Conservation (phyloP, 2,113 vertebrate genomes). For the Tenebrosternarchus preto region DNA sequence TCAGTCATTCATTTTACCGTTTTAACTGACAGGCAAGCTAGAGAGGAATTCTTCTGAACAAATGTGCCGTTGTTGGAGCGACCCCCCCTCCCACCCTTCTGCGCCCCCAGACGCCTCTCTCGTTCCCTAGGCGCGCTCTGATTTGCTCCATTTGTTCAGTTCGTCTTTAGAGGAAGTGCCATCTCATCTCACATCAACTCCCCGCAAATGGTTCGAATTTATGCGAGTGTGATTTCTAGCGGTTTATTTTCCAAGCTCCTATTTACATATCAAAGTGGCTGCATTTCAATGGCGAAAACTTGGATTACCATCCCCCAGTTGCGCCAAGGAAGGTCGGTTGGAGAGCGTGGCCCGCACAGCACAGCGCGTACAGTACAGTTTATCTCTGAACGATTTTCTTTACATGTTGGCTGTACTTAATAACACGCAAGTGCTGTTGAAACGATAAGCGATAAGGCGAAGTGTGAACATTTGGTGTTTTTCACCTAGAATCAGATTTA, state of each 20-base stretch:
- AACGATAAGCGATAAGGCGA: too few relatives aligned
- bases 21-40: conserved; percentile 48
- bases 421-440: too few relatives aligned
- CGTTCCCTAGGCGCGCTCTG: too few relatives aligned
- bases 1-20: conserved; percentile 49
- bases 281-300: conserved; percentile 39
- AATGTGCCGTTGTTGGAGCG: conserved; percentile 64
- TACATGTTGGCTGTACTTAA: too few relatives aligned
- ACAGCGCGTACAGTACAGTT: too few relatives aligned
- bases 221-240: conserved; percentile 71
- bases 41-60: conserved; percentile 59
- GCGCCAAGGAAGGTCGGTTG: too few relatives aligned
- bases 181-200: conserved; percentile 72
- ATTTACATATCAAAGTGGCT: conserved; percentile 80
- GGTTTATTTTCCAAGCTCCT: conserved; percentile 67
- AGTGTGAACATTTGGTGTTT: too few relatives aligned
- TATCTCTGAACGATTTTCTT: too few relatives aligned
- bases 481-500: too few relatives aligned
- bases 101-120: too few relatives aligned
- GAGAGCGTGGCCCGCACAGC: too few relatives aligned
- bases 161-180: conserved; percentile 74
- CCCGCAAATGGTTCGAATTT: not conserved
- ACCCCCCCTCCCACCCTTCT: conserved; percentile 58
- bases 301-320: not conserved
- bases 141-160: conserved; percentile 74